Evolutionary conservation across 2,113 vertebrate genomes (phyloP).

Genomic region (Mesoclemmys tuberculata): DNA sequence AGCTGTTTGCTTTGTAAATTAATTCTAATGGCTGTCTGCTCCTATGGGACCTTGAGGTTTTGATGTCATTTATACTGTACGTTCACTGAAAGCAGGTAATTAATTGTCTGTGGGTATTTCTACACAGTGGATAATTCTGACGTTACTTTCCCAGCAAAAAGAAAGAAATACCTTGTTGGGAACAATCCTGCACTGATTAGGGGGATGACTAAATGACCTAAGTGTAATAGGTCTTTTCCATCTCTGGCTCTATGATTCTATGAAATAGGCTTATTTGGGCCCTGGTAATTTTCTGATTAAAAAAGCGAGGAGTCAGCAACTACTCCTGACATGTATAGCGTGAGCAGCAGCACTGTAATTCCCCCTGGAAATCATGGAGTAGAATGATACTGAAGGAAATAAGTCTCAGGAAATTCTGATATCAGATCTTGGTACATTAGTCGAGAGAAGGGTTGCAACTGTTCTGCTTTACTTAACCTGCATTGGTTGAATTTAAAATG

Average conservation of each 20-base stretch:
- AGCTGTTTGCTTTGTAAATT: slow-evolving; percentile 62
- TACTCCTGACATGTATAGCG: not conserved
- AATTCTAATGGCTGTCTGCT: slow-evolving; percentile 24
- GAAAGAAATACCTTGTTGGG: not conserved
- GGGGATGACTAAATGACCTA: not conserved
- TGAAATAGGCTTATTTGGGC: slow-evolving; percentile 43
- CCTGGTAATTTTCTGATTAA: slow-evolving; percentile 43
- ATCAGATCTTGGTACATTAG: not conserved
- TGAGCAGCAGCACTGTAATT: not conserved
- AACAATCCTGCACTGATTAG: not conserved
- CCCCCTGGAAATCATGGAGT: not conserved
- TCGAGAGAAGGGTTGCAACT: not conserved
- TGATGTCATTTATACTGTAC: not conserved
- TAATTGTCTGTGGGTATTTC: slow-evolving; percentile 71
- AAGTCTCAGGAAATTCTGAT: not conserved
- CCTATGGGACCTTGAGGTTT: slow-evolving; percentile 49
- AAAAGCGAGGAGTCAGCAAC: slow-evolving; percentile 32
- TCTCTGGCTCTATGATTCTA: not conserved
- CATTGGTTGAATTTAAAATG: not conserved
- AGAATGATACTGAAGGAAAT: not conserved
- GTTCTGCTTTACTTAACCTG: not conserved
- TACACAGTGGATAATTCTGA: slow-evolving; percentile 68
- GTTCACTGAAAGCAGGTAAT: slow-evolving; percentile 64
- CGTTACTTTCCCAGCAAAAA: slow-evolving; percentile 46
- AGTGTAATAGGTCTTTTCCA: not conserved